Percentiles rank a stretch among this genome's conserved stretches.
Evolutionary conservation across 2,113 vertebrate genomes (phyloP).

Genomic region (Cisticola juncidis): DNA sequence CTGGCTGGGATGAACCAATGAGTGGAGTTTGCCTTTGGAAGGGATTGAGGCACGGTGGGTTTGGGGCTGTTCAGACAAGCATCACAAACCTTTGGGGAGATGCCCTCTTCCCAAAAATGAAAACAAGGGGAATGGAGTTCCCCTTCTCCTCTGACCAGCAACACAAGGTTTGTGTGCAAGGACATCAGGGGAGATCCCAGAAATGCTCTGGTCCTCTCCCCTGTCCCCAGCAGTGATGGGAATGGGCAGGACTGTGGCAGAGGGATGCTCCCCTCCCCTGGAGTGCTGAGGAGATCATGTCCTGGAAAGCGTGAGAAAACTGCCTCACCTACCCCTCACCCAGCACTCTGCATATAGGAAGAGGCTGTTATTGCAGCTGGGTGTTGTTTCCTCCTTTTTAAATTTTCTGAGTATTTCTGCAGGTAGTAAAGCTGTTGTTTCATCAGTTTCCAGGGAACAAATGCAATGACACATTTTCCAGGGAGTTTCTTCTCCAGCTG

Average conservation of each 20-base stretch:
- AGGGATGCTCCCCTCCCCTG: not conserved
- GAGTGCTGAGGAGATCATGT: not conserved
- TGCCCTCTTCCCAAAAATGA: not conserved
- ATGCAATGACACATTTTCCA: not conserved
- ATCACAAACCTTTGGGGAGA: not conserved
- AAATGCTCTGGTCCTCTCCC: not conserved
- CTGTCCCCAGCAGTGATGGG: not conserved
- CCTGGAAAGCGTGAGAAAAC: not conserved
- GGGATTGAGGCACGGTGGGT: rapidly evolving
- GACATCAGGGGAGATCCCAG: rapidly evolving
- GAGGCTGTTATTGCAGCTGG: not conserved
- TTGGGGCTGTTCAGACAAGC: not conserved
- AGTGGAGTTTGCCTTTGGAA: not conserved
- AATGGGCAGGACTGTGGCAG: rapidly evolving
- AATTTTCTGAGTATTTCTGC: not conserved
- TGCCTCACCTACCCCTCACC: not conserved
- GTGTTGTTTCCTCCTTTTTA: not conserved
- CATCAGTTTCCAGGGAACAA: not conserved
- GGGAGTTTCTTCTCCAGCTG: not conserved
- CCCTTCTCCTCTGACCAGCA: not conserved
- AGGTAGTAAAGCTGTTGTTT: not conserved
- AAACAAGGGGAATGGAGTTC: not conserved
- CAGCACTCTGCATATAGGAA: not conserved
- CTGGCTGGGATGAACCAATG: not conserved
- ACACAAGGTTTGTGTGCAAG: not conserved